These are phyloP conservation scores for Pseudomyrmex cubaensis DNA, from an alignment of 1,140 invertebrate genomes.

Conservation along the genomic window DNA sequence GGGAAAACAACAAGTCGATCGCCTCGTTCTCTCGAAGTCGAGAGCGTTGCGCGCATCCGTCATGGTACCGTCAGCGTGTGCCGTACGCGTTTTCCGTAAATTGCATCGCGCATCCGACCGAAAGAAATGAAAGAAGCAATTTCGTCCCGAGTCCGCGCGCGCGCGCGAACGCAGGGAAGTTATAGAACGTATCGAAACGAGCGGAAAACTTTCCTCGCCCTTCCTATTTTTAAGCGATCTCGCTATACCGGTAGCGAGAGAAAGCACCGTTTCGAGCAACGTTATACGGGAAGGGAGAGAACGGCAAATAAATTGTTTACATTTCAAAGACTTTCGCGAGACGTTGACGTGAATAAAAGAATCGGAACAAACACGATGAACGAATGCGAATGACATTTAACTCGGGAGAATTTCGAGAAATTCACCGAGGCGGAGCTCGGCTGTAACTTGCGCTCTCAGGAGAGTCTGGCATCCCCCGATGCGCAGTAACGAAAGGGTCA, in stretches of 20 bases:
- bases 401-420: not conserved
- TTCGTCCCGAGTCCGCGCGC: not conserved
- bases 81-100: slow-evolving; percentile 31
- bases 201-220: not conserved
- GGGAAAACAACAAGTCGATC: not conserved
- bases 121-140: slow-evolving; percentile 18
- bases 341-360: slow-evolving; percentile 32
- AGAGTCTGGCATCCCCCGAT: slow-evolving; percentile 28
- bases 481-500: slow-evolving; percentile 37
- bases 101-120: slow-evolving; percentile 19
- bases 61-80: slow-evolving; percentile 27
- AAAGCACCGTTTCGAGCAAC: not conserved
- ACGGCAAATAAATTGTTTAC: slow-evolving; percentile 26
- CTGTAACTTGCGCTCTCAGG: slow-evolving; percentile 25
- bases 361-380: slow-evolving; percentile 6
- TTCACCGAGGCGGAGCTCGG: not conserved
- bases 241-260: not conserved
- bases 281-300: too few species aligned
- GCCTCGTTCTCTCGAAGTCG: slow-evolving; percentile 9
- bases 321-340: not conserved
- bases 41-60: slow-evolving; percentile 13
- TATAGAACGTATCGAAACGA: slow-evolving; percentile 6
- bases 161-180: not conserved
- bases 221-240: not conserved
- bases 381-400: slow-evolving; percentile 7